Evolutionary conservation across 1,140 invertebrate species (phyloP).

Genomic region (Conopomorpha cramerella): DNA sequence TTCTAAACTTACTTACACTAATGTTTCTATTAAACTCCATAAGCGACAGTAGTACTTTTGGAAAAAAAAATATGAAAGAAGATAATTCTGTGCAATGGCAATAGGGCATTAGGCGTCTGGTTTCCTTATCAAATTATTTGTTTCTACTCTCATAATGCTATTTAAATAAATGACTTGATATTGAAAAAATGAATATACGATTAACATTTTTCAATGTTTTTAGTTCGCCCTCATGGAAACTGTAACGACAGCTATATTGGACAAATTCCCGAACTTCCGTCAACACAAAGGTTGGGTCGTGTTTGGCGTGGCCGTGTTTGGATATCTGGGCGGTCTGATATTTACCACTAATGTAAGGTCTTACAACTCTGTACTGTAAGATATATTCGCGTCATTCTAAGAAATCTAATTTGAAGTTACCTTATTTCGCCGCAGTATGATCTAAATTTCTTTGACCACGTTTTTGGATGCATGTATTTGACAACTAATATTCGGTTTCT

Average conservation of each 20-base stretch:
- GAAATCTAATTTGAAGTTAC: background rate
- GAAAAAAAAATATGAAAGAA: no score
- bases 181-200: no score
- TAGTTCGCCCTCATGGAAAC: constrained; percentile 84
- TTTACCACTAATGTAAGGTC: constrained; percentile 75
- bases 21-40: no score
- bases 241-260: constrained; percentile 78
- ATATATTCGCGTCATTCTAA: no score
- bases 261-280: constrained; percentile 73
- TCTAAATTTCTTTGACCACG: no score
- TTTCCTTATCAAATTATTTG: background rate
- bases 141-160: constrained; percentile 2
- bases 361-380: background rate
- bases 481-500: no score
- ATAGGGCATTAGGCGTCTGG: background rate
- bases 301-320: constrained; percentile 68
- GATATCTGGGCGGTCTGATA: constrained; percentile 75
- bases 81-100: no score
- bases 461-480: no score
- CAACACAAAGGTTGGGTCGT: constrained; percentile 76
- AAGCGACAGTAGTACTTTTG: no score
- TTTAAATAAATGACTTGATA: background rate
- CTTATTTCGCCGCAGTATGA: no score
- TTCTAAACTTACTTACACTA: no score
- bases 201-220: no score